These are phyloP conservation scores for Epirrita christyi DNA, from an alignment of 2,888 invertebrate species.

Conservation along the genomic window DNA sequence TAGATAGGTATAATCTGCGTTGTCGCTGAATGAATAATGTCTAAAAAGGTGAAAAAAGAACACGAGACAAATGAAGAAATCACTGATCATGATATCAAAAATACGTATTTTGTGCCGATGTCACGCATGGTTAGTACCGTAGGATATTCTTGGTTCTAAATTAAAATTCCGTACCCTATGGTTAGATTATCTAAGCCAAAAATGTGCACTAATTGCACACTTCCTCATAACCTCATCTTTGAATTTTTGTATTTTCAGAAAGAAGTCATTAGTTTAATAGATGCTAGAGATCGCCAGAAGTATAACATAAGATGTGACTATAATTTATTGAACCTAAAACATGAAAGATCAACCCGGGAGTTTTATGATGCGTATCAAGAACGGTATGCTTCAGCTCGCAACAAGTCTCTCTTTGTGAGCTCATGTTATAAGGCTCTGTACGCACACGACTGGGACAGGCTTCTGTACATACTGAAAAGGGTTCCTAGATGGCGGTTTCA, in stretches of 20 bases:
- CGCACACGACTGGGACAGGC: constrained; percentile 70
- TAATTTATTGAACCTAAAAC: constrained; percentile 17
- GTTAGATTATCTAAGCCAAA: too few species aligned
- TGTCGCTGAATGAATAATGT: neutral
- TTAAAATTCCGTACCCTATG: neutral
- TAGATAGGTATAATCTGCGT: too few species aligned
- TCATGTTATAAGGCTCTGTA: constrained; percentile 59
- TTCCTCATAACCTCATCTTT: too few species aligned
- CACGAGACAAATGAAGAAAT: constrained; percentile 1
- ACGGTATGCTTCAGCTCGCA: constrained; percentile 4
- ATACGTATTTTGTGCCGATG: constrained; percentile 56
- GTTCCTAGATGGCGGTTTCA: constrained; percentile 62
- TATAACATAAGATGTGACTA: constrained; percentile 7
- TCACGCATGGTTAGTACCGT: constrained; percentile 65
- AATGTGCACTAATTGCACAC: neutral
- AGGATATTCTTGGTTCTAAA: neutral
- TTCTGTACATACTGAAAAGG: constrained; percentile 64
- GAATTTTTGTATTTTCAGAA: constrained; percentile 46
- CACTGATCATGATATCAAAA: constrained; percentile 37
- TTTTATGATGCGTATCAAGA: constrained; percentile 6
- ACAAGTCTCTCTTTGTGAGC: constrained; percentile 15
- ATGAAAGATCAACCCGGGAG: constrained; percentile 20
- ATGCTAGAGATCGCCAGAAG: neutral
- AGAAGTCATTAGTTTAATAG: constrained; percentile 53
- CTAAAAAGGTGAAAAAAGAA: neutral